phyloP scores from a whole-genome alignment of 1,140 invertebrate species.

The Drosophila ogumai region DNA sequence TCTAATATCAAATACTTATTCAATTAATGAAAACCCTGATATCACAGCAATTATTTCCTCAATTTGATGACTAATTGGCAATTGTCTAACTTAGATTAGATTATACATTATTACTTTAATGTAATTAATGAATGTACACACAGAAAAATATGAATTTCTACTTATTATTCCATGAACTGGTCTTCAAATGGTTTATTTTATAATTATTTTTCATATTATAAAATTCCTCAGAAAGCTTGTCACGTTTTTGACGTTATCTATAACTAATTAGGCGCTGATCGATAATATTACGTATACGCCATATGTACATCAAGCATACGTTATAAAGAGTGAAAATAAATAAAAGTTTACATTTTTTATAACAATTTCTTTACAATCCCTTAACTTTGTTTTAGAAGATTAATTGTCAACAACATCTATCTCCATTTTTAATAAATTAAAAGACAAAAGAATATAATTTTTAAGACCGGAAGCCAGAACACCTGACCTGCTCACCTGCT shows the following conservation, averaged over 20 bases:
- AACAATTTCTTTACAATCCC: neutral
- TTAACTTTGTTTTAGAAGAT: neutral
- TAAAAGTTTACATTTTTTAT: neutral
- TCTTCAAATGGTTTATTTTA: neutral
- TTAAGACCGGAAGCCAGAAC: neutral
- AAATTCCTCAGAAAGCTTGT: neutral
- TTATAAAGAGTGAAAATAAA: neutral
- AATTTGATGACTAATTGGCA: conserved; percentile 2
- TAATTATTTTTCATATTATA: neutral
- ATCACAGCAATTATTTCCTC: conserved; percentile 1
- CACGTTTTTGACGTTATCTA: conserved; percentile 9
- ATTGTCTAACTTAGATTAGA: conserved; percentile 8
- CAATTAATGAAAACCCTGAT: neutral
- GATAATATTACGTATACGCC: conserved; percentile 10
- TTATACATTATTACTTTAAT: neutral
- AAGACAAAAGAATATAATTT: neutral
- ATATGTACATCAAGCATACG: neutral
- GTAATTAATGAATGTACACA: neutral
- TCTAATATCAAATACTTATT: neutral
- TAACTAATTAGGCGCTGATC: neutral
- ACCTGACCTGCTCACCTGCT: conserved; percentile 40
- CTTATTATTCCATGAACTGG: neutral
- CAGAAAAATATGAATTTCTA: neutral
- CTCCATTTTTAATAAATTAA: conserved; percentile 22
- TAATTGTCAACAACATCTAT: neutral